phyloP scores from a whole-genome alignment of 2,113 vertebrate species.

The mouse (Mus musculus) region DNA sequence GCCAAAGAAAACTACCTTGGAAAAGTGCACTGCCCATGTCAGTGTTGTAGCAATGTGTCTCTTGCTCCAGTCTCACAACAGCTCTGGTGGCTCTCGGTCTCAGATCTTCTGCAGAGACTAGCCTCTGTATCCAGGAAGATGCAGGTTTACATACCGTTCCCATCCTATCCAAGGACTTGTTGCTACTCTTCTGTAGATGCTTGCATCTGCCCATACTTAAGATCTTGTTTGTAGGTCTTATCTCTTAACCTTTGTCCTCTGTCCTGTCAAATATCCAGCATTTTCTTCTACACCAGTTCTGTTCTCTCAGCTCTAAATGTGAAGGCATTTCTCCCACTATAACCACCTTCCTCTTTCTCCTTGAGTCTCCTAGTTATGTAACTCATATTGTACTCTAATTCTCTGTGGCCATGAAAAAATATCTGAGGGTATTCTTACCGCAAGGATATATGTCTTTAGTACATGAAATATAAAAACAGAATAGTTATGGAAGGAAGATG shows the following conservation, averaged over 20 bases:
- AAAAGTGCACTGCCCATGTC: not conserved
- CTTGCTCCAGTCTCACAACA: not conserved
- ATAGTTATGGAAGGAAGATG: not conserved
- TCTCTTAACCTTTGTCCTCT: not conserved
- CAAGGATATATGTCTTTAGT: not conserved
- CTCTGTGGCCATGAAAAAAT: not conserved
- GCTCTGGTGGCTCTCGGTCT: not conserved
- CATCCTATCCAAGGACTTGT: not conserved
- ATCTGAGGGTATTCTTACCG: not conserved
- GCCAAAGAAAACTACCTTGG: not conserved
- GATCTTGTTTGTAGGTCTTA: not conserved
- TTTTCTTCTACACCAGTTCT: not conserved
- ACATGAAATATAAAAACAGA: not conserved
- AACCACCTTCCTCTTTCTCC: not conserved
- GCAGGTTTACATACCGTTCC: accelerated
- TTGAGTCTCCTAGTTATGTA: not conserved
- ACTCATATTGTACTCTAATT: not conserved
- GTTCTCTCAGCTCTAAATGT: not conserved
- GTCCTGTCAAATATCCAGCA: not conserved
- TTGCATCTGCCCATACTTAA: not conserved
- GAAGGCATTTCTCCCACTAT: not conserved
- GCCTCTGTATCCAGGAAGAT: not conserved
- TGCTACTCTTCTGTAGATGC: not conserved
- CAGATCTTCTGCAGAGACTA: not conserved
- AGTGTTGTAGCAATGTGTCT: accelerated